These are phyloP conservation scores for Drosophila setifemur DNA, from an alignment of 1,140 invertebrate species.

Conservation along the genomic window DNA sequence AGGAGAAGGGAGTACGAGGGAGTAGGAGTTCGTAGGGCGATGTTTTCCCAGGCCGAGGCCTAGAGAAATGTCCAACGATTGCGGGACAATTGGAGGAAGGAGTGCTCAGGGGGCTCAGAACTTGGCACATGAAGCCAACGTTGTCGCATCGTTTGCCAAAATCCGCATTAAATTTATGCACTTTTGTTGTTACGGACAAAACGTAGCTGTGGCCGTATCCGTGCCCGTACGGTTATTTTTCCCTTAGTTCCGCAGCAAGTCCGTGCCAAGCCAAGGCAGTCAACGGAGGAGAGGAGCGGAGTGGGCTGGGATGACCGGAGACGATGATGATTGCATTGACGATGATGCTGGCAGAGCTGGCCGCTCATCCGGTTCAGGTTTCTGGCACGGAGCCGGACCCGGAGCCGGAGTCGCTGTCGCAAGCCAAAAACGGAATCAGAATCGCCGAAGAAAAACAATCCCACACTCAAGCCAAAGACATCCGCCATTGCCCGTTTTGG, in stretches of 20 bases:
- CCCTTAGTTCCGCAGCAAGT: conserved; percentile 37
- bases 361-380: conserved; percentile 75
- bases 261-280: conserved; percentile 37
- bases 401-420: conserved; percentile 22
- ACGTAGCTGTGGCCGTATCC: conserved; percentile 53
- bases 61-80: conserved; percentile 34
- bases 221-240: conserved; percentile 30
- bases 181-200: conserved; percentile 66
- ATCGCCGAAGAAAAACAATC: conserved; percentile 65
- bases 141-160: conserved; percentile 77
- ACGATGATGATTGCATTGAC: conserved; percentile 64
- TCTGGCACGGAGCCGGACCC: conserved; percentile 57
- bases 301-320: not conserved
- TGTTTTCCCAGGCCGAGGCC: conserved; percentile 21
- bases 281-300: not conserved
- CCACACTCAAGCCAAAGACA: conserved; percentile 43
- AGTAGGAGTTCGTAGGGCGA: not conserved
- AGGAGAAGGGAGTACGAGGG: conserved; percentile 13
- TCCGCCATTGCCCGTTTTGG: conserved; percentile 62
- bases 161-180: conserved; percentile 80
- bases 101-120: conserved; percentile 20
- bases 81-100: conserved; percentile 6
- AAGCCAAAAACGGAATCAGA: conserved; percentile 69
- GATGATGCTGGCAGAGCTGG: conserved; percentile 63
- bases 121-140: conserved; percentile 70